phyloP scores from a whole-genome alignment of 2,888 invertebrate species.

The Stenurella melanura region DNA sequence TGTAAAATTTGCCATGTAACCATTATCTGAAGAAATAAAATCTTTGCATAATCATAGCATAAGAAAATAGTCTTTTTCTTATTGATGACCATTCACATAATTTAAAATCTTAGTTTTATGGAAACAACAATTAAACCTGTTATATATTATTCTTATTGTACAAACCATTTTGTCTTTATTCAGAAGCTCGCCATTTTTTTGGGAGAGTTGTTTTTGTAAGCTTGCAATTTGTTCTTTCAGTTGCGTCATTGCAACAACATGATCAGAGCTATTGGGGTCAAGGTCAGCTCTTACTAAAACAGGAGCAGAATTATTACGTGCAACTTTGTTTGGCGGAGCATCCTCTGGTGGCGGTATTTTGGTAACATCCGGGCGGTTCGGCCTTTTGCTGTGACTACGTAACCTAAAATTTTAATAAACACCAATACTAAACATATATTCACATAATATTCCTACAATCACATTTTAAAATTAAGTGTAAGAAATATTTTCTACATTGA shows the following conservation, averaged over 20 bases:
- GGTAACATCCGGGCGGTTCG: constrained; percentile 81
- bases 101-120: constrained; percentile 2
- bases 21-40: no score
- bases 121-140: not conserved
- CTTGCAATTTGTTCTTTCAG: constrained; percentile 95
- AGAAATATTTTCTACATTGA: no score
- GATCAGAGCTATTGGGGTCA: constrained; percentile 92
- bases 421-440: not conserved
- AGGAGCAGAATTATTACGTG: constrained; percentile 72
- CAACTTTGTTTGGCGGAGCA: constrained; percentile 74
- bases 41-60: not conserved
- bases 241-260: constrained; percentile 95
- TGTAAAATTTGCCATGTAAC: no score
- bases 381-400: constrained; percentile 82
- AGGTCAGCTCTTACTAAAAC: constrained; percentile 74
- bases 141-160: not conserved
- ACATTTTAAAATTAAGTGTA: no score
- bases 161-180: constrained; percentile 84
- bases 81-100: not conserved
- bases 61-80: not conserved
- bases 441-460: no score
- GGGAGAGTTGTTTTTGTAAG: constrained; percentile 88
- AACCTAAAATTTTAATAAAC: constrained; percentile 73
- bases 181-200: constrained; percentile 90
- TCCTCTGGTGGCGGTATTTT: constrained; percentile 74